Conservation (phyloP, 2,113 vertebrate genomes). For the Alexandromys fortis region DNA sequence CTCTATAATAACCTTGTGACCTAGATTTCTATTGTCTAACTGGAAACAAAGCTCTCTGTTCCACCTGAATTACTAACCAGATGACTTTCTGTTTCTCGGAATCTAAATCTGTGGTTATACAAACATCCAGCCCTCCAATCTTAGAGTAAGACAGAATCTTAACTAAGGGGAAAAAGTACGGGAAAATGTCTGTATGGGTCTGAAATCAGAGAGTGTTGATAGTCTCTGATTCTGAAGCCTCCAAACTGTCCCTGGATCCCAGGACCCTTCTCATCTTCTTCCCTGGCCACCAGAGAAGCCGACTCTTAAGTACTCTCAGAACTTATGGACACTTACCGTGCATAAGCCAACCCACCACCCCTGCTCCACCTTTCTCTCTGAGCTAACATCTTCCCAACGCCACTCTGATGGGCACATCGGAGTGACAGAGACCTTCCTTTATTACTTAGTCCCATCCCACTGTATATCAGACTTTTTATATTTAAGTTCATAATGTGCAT, state of each 20-base stretch:
- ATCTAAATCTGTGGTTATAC: background rate
- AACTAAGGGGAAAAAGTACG: background rate
- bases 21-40: slow-evolving; percentile 13
- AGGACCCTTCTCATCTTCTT: background rate
- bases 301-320: background rate
- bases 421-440: background rate
- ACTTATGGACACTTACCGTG: background rate
- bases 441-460: background rate
- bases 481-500: background rate
- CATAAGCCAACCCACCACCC: background rate
- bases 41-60: background rate
- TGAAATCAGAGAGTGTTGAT: background rate
- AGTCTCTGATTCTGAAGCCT: background rate
- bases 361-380: background rate
- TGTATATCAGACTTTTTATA: background rate
- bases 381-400: background rate
- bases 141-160: background rate
- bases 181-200: background rate
- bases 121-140: background rate
- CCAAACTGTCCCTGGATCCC: background rate
- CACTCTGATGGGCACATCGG: background rate
- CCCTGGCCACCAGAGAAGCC: background rate
- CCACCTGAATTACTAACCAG: background rate
- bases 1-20: background rate
- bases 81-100: background rate